A percentile compares a stretch with the other conserved stretches of the same genome.
These are phyloP conservation scores for Trachelus troglodyta DNA, from an alignment of 2,888 invertebrate genomes.

Conservation along the genomic window DNA sequence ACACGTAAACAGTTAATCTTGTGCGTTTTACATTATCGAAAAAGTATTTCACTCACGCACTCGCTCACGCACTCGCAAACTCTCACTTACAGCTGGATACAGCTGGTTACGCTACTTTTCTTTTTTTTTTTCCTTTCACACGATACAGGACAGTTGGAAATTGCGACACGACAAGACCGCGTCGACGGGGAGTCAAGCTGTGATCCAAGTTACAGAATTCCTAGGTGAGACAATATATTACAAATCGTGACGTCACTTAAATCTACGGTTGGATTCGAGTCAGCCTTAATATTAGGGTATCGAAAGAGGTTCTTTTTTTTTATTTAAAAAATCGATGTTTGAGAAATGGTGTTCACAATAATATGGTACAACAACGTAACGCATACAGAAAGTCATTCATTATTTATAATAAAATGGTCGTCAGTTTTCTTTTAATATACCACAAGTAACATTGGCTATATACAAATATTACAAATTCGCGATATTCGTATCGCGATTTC, in stretches of 20 bases:
- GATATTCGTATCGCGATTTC: neutral
- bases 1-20: slow-evolving; percentile 52
- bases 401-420: slow-evolving; percentile 41
- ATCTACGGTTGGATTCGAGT: no score
- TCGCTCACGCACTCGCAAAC: neutral
- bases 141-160: neutral
- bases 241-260: no score
- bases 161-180: no score
- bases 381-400: slow-evolving; percentile 52
- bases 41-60: slow-evolving; percentile 23
- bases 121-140: neutral
- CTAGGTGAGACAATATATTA: no score
- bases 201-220: no score
- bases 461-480: slow-evolving; percentile 45
- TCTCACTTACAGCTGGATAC: neutral
- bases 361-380: slow-evolving; percentile 61
- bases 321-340: slow-evolving; percentile 63
- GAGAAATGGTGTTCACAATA: slow-evolving; percentile 64
- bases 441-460: slow-evolving; percentile 51
- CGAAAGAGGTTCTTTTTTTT: slow-evolving; percentile 50
- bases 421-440: slow-evolving; percentile 39
- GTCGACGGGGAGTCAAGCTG: no score
- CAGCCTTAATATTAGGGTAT: slow-evolving; percentile 12
- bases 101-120: neutral
- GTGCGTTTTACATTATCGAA: slow-evolving; percentile 54